phyloP scores from a whole-genome alignment of 2,113 vertebrate genomes.

The Reinhardtius hippoglossoides region DNA sequence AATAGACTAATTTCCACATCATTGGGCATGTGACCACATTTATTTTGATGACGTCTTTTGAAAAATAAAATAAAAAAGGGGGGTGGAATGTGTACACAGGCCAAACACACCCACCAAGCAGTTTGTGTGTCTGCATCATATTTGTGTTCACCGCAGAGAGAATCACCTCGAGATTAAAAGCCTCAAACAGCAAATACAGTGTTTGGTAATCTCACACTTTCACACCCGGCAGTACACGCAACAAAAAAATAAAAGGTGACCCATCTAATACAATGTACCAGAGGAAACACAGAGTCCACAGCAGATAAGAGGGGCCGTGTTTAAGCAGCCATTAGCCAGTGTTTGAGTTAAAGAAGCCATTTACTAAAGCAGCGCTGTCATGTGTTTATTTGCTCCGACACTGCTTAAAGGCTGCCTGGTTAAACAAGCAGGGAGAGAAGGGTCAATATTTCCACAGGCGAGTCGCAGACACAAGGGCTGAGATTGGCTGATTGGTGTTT shows the following conservation, averaged over 20 bases:
- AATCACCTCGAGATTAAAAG: conserved; percentile 31
- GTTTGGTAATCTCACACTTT: conserved; percentile 49
- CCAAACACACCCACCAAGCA: background rate
- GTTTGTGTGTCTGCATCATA: background rate
- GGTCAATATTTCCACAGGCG: conserved; percentile 85
- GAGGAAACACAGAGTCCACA: conserved; percentile 76
- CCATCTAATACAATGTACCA: conserved; percentile 60
- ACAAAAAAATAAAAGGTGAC: conserved; percentile 39
- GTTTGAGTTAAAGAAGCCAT: conserved; percentile 72
- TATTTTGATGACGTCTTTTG: background rate
- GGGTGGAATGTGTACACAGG: background rate
- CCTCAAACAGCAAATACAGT: conserved; percentile 32
- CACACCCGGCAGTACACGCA: conserved; percentile 23
- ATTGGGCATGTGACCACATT: background rate
- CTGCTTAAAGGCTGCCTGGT: conserved; percentile 81
- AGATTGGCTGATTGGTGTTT: conserved; percentile 64
- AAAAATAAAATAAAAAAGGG: too few species aligned
- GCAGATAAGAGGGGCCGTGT: conserved; percentile 61
- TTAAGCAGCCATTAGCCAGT: conserved; percentile 76
- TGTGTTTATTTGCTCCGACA: conserved; percentile 80
- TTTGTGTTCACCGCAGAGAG: background rate
- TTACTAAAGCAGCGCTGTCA: conserved; percentile 65
- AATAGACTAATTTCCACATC: background rate
- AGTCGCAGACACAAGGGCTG: conserved; percentile 3
- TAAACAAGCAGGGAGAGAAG: conserved; percentile 73